phyloP scores from a whole-genome alignment of 2,888 invertebrate genomes.

The Pseudeuparius sepicola region DNA sequence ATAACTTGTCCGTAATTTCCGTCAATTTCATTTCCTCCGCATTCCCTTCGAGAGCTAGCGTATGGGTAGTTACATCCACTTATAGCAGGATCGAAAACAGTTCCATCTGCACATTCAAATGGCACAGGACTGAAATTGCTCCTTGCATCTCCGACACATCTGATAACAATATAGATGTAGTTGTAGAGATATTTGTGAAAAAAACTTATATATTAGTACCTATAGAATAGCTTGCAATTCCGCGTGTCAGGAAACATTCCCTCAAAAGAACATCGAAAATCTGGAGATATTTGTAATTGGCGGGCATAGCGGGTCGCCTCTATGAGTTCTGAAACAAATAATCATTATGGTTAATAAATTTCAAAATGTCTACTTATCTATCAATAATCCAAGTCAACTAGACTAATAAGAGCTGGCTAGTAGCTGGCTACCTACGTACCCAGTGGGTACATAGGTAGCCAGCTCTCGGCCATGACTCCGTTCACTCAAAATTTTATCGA shows the following conservation, averaged over 20 bases:
- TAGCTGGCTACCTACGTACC: too few relatives aligned
- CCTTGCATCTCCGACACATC: conserved; percentile 56
- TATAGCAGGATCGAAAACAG: conserved; percentile 59
- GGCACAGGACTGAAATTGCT: conserved; percentile 47
- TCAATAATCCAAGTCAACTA: too few relatives aligned
- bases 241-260: conserved; percentile 59
- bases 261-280: conserved; percentile 33
- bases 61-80: conserved; percentile 61
- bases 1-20: conserved; percentile 23
- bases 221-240: conserved; percentile 54
- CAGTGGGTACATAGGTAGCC: too few relatives aligned
- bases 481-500: too few relatives aligned
- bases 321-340: conserved; percentile 6
- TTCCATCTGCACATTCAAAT: conserved; percentile 66
- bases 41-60: conserved; percentile 58
- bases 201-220: conserved; percentile 10
- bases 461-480: too few relatives aligned
- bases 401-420: too few relatives aligned
- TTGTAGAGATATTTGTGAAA: too few relatives aligned
- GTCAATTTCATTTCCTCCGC: conserved; percentile 47
- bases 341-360: conserved; percentile 4
- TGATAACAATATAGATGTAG: conserved; percentile 46
- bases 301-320: background rate
- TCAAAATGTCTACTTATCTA: conserved; percentile 8
- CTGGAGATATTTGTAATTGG: background rate